phyloP scores from a whole-genome alignment of 2,797 vertebrate species.

The Tauraco hartlaubi region DNA sequence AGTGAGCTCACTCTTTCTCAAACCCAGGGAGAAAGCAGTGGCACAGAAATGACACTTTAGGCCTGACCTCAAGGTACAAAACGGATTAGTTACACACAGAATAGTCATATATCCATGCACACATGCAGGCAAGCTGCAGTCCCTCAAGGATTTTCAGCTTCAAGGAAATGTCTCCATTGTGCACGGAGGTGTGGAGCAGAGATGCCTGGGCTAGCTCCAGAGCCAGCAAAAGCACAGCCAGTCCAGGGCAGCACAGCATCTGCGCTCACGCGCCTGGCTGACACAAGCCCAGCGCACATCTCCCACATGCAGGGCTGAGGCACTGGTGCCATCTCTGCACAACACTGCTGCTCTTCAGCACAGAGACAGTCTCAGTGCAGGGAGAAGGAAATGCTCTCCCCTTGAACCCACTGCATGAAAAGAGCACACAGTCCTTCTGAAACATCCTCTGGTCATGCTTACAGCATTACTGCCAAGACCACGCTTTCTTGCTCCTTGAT shows the following conservation, averaged over 20 bases:
- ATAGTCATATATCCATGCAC: not conserved
- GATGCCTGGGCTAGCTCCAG: not conserved
- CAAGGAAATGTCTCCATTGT: not conserved
- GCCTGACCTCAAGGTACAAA: not conserved
- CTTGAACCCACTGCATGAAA: not conserved
- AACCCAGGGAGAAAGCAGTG: not conserved
- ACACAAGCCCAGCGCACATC: not conserved
- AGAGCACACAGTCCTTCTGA: not conserved
- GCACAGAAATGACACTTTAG: not conserved
- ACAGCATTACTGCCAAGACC: not conserved
- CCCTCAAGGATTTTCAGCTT: not conserved
- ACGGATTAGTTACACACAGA: not conserved
- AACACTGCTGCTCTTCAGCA: not conserved
- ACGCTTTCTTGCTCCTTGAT: not conserved
- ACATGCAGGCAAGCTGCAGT: not conserved
- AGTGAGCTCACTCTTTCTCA: not conserved
- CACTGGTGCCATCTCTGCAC: not conserved
- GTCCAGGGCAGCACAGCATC: not conserved
- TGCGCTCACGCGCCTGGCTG: fast-evolving
- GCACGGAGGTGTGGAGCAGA: not conserved
- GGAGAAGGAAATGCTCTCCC: not conserved
- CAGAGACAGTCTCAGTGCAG: not conserved
- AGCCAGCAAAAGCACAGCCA: not conserved
- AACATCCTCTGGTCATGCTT: not conserved
- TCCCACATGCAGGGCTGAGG: not conserved